Evolutionary conservation across 2,888 invertebrate genomes (phyloP), one percentile per base, ranked within the genome.

Genomic region (Pseudococcus longispinus): DNA sequence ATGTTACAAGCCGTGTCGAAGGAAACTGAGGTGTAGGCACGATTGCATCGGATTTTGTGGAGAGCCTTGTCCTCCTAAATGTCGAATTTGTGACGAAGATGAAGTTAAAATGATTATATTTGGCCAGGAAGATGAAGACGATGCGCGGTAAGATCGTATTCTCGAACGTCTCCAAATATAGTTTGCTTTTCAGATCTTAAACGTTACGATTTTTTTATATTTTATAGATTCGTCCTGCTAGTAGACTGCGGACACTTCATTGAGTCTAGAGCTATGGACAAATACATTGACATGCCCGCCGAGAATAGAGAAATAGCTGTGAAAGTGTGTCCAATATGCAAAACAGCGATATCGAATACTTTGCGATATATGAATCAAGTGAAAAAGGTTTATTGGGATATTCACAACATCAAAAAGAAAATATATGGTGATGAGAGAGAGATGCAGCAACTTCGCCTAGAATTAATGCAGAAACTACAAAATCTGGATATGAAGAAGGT

Each of bases 291-390:
- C 4, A 13, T n/a, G 15, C n/a, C n/a, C 13, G 85, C 88, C 9
- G 88, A 88, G 13, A 87, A 88, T 5, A 88, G 88, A 29, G 89
- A 89, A 88, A 89, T 91, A 20, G 88, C 88, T 32, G 89, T 91
- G 70, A 91, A 91, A 88, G 85, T 87, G 0, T 94, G 94, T 89
- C 94, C 94, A 0, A 90, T 90, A 87, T 94, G 94, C 89, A 93
- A 92, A 85, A 92, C 92, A 23, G 91, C 92, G 0, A 93, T 95
- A 18, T 91, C 92, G 20, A 92, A 91, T 89, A 93, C 93, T 2
- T 90, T 91, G 74, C 91, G 94, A 20, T 94, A 93, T 90, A 92
- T 92, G 88, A 92, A 93, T 88, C 88, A 91, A 2, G 91, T 94
- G 13, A 91, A 91, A 88, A 87, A 86, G 91, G 91, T 89, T 3